Percentiles rank a stretch among this genome's conserved stretches.
Conservation (phyloP, 2,113 vertebrate genomes). For the Eublepharis macularius region DNA sequence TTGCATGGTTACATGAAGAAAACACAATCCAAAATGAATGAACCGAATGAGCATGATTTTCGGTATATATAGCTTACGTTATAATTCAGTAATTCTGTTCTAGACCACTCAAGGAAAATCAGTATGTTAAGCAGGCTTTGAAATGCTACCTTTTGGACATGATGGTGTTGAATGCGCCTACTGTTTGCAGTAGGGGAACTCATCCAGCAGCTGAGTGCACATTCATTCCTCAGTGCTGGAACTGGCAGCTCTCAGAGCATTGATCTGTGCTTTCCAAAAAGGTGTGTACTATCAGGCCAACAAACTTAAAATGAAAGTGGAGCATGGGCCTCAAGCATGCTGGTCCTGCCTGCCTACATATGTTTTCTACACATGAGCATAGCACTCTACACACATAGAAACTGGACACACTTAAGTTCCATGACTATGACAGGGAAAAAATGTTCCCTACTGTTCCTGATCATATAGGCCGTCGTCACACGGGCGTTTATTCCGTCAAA, state of each 20-base stretch:
- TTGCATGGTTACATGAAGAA: not conserved
- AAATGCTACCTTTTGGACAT: not conserved
- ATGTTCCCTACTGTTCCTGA: no score
- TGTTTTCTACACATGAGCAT: no score
- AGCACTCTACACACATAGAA: no score
- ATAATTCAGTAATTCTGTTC: not conserved
- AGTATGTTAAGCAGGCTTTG: not conserved
- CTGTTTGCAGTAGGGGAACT: not conserved
- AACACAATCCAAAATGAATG: not conserved
- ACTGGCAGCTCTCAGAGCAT: not conserved
- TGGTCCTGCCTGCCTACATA: no score
- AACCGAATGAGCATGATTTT: not conserved
- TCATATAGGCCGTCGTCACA: no score
- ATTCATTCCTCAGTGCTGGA: not conserved
- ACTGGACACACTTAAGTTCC: no score
- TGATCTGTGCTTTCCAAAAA: not conserved
- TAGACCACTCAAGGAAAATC: not conserved
- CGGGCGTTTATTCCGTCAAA: no score
- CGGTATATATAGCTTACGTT: not conserved
- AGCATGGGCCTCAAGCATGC: no score
- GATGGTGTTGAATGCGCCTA: not conserved
- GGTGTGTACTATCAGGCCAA: no score
- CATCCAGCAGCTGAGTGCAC: not conserved
- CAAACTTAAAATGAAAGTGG: no score
- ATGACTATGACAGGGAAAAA: no score